Evolutionary conservation across 1,140 invertebrate genomes (phyloP).

Genomic region (Caenorhabditis briggsae): DNA sequence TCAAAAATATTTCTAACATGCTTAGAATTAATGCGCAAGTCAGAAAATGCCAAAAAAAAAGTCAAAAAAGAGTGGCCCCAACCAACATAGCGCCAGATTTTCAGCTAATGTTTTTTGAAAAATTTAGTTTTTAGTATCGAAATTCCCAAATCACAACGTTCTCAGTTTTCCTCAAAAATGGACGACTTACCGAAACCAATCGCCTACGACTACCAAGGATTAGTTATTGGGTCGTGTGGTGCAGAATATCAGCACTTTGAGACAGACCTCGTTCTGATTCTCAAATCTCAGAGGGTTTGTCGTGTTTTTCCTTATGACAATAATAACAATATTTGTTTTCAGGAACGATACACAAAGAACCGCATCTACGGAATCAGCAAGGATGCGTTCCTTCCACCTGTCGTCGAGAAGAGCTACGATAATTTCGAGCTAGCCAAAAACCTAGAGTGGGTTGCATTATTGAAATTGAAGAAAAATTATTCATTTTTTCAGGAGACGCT

Average conservation of each 20-base stretch:
- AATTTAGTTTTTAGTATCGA: too few relatives aligned
- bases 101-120: too few relatives aligned
- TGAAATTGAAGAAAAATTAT: background rate
- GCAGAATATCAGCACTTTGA: background rate
- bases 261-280: slow-evolving; percentile 2
- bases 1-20: too few relatives aligned
- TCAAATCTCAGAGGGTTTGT: slow-evolving; percentile 4
- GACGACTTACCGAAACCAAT: background rate
- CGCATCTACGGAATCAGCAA: background rate
- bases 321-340: background rate
- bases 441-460: background rate
- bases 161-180: background rate
- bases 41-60: too few relatives aligned
- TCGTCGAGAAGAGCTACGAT: background rate
- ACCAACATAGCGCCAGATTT: too few relatives aligned
- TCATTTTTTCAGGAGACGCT: background rate
- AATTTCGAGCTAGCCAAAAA: slow-evolving; percentile 16
- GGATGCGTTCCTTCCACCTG: background rate
- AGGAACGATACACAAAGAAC: background rate
- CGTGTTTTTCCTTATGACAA: background rate
- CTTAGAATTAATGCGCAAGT: too few relatives aligned
- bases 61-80: too few relatives aligned
- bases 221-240: background rate
- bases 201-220: background rate
- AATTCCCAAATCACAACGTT: background rate